A percentile compares a stretch with the other conserved stretches of the same genome.
Conservation (phyloP, 2,113 vertebrate species). For the Terrapene triunguis region DNA sequence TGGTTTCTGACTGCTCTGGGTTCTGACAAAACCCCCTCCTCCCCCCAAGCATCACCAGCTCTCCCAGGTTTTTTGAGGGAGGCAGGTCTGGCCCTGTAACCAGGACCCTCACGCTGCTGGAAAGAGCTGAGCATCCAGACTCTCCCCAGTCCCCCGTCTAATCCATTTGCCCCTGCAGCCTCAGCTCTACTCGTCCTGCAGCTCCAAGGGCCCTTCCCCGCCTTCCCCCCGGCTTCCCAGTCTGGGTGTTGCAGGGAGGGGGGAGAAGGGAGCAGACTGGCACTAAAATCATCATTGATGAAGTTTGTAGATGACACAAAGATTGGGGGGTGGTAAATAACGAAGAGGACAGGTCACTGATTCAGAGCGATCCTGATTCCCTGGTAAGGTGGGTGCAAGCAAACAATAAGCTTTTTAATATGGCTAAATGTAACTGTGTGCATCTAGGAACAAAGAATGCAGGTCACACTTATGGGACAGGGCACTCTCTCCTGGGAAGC, state of each 20-base stretch:
- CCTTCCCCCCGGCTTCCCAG: neutral
- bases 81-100: neutral
- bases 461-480: too few relatives aligned
- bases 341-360: neutral
- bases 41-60: neutral
- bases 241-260: neutral
- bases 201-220: too few relatives aligned
- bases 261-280: neutral
- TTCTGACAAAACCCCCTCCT: neutral
- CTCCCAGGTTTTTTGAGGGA: neutral
- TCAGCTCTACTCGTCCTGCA: neutral
- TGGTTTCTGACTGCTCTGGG: neutral
- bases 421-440: neutral
- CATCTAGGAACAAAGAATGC: neutral
- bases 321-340: neutral
- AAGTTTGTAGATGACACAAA: neutral
- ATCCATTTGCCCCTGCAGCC: neutral
- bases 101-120: neutral
- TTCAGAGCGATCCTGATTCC: neutral
- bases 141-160: neutral
- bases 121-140: neutral
- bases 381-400: neutral
- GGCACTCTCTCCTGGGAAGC: too few relatives aligned
- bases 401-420: neutral
- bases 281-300: neutral